Percentiles rank a stretch among this genome's conserved stretches.
phyloP scores from a whole-genome alignment of 2,888 invertebrate genomes.

The Pemphredon lugubris region DNA sequence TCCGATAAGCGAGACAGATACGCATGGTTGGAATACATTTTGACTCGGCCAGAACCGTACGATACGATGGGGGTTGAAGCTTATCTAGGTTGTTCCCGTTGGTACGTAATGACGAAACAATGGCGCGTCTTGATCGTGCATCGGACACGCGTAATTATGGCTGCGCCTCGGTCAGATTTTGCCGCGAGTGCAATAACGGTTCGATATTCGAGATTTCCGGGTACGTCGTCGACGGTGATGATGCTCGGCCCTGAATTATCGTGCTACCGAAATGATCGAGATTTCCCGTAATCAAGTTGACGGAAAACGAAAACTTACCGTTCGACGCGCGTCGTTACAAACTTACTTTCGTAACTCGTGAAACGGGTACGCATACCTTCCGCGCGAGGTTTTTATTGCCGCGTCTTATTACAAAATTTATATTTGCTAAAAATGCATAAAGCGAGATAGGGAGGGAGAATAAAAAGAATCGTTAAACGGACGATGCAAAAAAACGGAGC shows the following conservation, averaged over 20 bases:
- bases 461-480: constrained; percentile 30
- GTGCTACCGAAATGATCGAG: too few species aligned
- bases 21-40: constrained; percentile 44
- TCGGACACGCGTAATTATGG: constrained; percentile 56
- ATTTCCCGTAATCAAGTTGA: too few species aligned
- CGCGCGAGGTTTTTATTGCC: not conserved
- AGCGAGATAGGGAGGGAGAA: not conserved
- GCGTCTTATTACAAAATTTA: not conserved
- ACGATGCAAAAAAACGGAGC: constrained; percentile 27
- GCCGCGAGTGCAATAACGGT: constrained; percentile 41
- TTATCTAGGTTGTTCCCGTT: constrained; percentile 43
- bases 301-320: too few species aligned
- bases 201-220: constrained; percentile 33
- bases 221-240: not conserved
- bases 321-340: too few species aligned
- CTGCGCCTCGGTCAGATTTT: constrained; percentile 52
- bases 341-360: too few species aligned
- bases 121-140: constrained; percentile 60
- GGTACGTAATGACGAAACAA: constrained; percentile 61
- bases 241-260: too few species aligned
- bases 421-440: not conserved
- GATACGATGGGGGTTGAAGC: constrained; percentile 23
- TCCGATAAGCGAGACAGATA: constrained; percentile 31
- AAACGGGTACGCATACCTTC: too few species aligned
- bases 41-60: constrained; percentile 15